Base-by-base conservation (phyloP, 2,113 vertebrate species). In the Lasiurus borealis region DNA sequence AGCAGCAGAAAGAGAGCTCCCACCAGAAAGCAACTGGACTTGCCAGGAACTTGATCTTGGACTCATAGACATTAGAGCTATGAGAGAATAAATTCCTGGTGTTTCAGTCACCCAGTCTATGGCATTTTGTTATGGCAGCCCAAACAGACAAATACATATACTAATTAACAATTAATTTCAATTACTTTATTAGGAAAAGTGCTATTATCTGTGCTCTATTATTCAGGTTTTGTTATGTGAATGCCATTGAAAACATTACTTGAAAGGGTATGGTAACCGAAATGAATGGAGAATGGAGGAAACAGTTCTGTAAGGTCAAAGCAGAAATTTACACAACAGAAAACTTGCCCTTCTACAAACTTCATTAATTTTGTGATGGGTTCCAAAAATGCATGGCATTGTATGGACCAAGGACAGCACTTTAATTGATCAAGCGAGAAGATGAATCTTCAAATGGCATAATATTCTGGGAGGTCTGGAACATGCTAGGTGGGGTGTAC, bases 111-210 rank as follows among this genome's bases (percentile, higher is more conserved):
- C 18, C 5, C 40, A 44, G 6, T 72, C 40, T 82, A 12, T 76
- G 19, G 2, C 44, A 82, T 73, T 90, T 92, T 92, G 9, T 78
- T 94, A 59, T 84, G n/a, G 10, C 8, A 88, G n/a, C 12, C 46
- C 12, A 0, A 46, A 36, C 40, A 54, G 16, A 66, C 40, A 72
- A 40, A 72, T 40, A 48, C 3, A 48, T 21, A 29, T 19, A n/a
- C 8, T 44, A 76, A 92, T 81, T 21, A 92, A 81, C n/a, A 77
- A 59, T 71, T 81, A 69, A 64, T 88, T 91, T 85, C 29, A 88
- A 66, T 82, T 21, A 85, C 1, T 78, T 73, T 62, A 23, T 88
- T 81, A 64, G 40, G 69, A 82, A 59, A 50, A 19, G 48, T 87
- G 82, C 21, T 78, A 19, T 81, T 78, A 44, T 50, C 21, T 15